These are phyloP conservation scores for Steatornis caripensis DNA, from an alignment of 2,113 vertebrate species.

Conservation along the genomic window DNA sequence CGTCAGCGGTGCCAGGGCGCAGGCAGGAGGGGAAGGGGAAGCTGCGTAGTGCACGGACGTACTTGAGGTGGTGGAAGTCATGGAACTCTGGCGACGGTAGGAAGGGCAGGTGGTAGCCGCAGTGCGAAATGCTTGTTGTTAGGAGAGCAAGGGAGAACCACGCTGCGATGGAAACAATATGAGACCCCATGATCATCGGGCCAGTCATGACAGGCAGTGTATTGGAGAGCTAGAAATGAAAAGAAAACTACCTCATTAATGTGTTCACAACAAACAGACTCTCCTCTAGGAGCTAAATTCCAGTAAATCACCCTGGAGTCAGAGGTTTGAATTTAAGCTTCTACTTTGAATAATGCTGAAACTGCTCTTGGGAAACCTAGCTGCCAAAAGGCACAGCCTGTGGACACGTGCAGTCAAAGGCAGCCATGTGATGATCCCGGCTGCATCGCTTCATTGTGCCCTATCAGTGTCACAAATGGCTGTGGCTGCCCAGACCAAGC, in stretches of 20 bases:
- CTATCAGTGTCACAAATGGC: background rate
- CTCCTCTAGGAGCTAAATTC: background rate
- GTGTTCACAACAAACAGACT: background rate
- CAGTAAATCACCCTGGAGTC: background rate
- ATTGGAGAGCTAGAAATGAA: constrained; percentile 80
- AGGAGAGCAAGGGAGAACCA: constrained; percentile 86
- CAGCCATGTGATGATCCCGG: background rate
- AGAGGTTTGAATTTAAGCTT: background rate
- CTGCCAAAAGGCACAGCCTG: background rate
- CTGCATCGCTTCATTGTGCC: background rate
- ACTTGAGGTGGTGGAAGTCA: constrained; percentile 95
- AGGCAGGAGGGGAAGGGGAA: background rate
- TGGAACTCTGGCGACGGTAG: constrained; percentile 94
- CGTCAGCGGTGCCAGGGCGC: fast-evolving
- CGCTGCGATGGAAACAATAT: constrained; percentile 74
- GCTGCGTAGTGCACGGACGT: constrained; percentile 5
- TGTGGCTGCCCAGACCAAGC: background rate
- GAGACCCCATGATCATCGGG: constrained; percentile 84
- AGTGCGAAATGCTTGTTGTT: constrained; percentile 86
- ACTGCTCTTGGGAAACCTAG: background rate
- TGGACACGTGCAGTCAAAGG: background rate
- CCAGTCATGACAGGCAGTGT: constrained; percentile 80
- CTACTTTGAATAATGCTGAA: background rate
- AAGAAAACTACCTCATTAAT: background rate
- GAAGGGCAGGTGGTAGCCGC: constrained; percentile 92